These are phyloP conservation scores for Perizoma flavofasciatum DNA, from an alignment of 2,888 invertebrate species.

Conservation along the genomic window DNA sequence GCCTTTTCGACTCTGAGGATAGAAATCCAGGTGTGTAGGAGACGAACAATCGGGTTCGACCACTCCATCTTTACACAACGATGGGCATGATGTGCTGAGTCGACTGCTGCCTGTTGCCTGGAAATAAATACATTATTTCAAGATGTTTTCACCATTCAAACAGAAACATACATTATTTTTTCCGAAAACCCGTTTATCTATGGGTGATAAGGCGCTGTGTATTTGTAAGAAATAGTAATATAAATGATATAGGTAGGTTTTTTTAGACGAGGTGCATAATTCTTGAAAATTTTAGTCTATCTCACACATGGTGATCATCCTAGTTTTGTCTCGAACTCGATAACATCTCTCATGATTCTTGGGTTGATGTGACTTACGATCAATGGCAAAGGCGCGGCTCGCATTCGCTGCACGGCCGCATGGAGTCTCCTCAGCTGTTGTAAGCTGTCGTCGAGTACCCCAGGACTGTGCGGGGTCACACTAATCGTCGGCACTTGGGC, in stretches of 20 bases:
- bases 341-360: no score
- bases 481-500: constrained; percentile 91
- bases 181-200: background rate
- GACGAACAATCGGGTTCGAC: constrained; percentile 77
- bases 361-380: constrained; percentile 50
- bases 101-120: constrained; percentile 79
- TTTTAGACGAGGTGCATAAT: no score
- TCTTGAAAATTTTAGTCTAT: background rate
- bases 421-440: constrained; percentile 90
- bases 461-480: constrained; percentile 94
- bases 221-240: background rate
- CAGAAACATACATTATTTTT: background rate
- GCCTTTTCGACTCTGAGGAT: constrained; percentile 85
- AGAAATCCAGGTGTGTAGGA: constrained; percentile 75
- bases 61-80: constrained; percentile 85
- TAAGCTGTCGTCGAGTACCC: constrained; percentile 89
- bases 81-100: constrained; percentile 90
- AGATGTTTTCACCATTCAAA: no score
- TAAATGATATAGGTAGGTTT: no score
- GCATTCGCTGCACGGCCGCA: constrained; percentile 90
- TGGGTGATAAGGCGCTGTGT: background rate
- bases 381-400: constrained; percentile 83
- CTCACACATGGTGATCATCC: background rate
- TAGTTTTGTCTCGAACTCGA: no score
- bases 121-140: background rate